Evolutionary conservation across 2,888 invertebrate species (phyloP).

Genomic region (Acronicta aceris): DNA sequence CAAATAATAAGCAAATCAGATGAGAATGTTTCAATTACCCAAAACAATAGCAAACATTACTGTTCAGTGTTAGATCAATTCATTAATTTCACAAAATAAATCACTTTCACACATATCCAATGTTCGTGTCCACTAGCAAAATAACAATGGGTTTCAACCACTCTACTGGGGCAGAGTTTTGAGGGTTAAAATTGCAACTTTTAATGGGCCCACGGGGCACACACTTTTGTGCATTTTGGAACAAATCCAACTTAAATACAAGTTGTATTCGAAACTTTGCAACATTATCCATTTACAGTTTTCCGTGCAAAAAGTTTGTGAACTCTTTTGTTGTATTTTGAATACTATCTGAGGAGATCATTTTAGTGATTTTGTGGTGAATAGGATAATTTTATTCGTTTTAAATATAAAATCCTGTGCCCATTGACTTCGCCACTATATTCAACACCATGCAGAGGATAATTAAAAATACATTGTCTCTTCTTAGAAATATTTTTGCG

Average conservation of each 20-base stretch:
- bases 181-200: conserved; percentile 72
- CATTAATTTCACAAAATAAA: conserved; percentile 55
- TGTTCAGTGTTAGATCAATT: conserved; percentile 60
- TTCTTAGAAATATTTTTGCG: too few species aligned
- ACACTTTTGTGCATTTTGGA: conserved; percentile 68
- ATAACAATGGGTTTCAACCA: conserved; percentile 69
- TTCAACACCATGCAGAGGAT: too few species aligned
- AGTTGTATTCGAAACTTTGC: conserved; percentile 45
- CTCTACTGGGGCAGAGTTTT: conserved; percentile 59
- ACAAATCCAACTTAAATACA: conserved; percentile 65
- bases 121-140: conserved; percentile 67
- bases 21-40: conserved; percentile 37
- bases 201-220: conserved; percentile 79
- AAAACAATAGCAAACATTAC: conserved; percentile 25
- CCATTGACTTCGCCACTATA: too few species aligned
- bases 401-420: neutral
- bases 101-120: conserved; percentile 57
- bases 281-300: conserved; percentile 43
- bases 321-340: conserved; percentile 13
- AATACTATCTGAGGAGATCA: conserved; percentile 1
- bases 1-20: neutral
- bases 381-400: conserved; percentile 3
- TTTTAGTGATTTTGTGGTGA: conserved; percentile 3
- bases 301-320: conserved; percentile 15
- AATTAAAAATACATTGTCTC: too few species aligned